These are phyloP conservation scores for Drosophila murphyi DNA, from an alignment of 1,140 invertebrate species.

Conservation along the genomic window DNA sequence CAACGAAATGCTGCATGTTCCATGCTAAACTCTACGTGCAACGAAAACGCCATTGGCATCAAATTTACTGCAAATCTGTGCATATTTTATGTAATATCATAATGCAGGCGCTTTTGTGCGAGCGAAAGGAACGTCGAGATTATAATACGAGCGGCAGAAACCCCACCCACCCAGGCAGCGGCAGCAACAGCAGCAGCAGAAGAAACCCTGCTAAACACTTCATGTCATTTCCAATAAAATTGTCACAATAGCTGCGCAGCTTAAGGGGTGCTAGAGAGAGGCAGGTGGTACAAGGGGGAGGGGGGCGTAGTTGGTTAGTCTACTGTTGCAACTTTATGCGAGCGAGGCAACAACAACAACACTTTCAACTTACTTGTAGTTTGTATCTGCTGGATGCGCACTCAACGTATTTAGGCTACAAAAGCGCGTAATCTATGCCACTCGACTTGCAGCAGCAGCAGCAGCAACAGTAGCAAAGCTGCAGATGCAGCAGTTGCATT, in stretches of 20 bases:
- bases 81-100: conserved; percentile 39
- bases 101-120: conserved; percentile 29
- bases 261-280: neutral
- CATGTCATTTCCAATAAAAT: conserved; percentile 49
- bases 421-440: conserved; percentile 60
- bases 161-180: neutral
- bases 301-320: neutral
- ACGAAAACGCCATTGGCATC: conserved; percentile 20
- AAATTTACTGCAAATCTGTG: conserved; percentile 31
- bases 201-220: conserved; percentile 23
- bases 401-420: conserved; percentile 49
- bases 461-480: neutral
- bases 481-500: neutral
- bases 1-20: neutral
- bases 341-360: neutral
- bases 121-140: conserved; percentile 36
- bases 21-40: neutral
- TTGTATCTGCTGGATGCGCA: conserved; percentile 31
- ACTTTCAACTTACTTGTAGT: conserved; percentile 10
- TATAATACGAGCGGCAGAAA: conserved; percentile 5
- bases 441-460: conserved; percentile 44
- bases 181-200: neutral
- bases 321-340: conserved; percentile 26
- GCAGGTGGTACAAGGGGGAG: neutral
- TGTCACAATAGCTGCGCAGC: conserved; percentile 34